A percentile compares a stretch with the other conserved stretches of the same genome.
These are phyloP conservation scores for Xanthostigma xanthostigma DNA, from an alignment of 2,888 invertebrate species.

Conservation along the genomic window DNA sequence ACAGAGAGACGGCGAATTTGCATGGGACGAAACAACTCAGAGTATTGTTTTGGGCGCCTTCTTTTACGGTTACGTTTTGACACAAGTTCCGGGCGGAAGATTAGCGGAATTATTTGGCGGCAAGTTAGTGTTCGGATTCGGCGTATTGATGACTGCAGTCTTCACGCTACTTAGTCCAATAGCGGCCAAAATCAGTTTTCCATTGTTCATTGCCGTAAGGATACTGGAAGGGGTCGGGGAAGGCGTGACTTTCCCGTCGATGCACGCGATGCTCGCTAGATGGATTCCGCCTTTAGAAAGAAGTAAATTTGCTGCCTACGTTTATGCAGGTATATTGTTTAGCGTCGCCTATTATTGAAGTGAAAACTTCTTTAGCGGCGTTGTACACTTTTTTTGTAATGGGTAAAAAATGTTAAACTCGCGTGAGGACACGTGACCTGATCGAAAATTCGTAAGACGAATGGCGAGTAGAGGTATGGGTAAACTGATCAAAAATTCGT, in stretches of 20 bases:
- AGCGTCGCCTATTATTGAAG: not conserved
- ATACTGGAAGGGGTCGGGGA: constrained; percentile 74
- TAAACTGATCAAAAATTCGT: too few species aligned
- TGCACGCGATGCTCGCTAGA: constrained; percentile 82
- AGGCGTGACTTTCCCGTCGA: constrained; percentile 85
- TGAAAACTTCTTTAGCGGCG: too few species aligned
- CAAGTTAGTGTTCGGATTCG: constrained; percentile 72
- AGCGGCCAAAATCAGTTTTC: constrained; percentile 52
- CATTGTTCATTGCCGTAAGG: constrained; percentile 57
- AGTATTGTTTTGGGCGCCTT: constrained; percentile 70
- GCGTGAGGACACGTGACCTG: too few species aligned
- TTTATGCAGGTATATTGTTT: constrained; percentile 52
- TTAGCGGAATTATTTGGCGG: constrained; percentile 78
- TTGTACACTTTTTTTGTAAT: too few species aligned
- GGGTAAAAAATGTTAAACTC: too few species aligned
- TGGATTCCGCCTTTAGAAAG: constrained; percentile 91
- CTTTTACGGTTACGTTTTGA: constrained; percentile 70
- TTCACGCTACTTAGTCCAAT: constrained; percentile 73
- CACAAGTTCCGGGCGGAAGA: constrained; percentile 68
- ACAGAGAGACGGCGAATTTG: constrained; percentile 55
- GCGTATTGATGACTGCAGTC: constrained; percentile 64
- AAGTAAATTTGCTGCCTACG: constrained; percentile 75
- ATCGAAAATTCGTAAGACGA: too few species aligned
- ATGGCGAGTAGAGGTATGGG: too few species aligned
- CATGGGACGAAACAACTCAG: constrained; percentile 65